Percentiles rank a stretch among this genome's conserved stretches.
Conservation (phyloP, 2,797 vertebrate genomes). For the Cuculus canorus region DNA sequence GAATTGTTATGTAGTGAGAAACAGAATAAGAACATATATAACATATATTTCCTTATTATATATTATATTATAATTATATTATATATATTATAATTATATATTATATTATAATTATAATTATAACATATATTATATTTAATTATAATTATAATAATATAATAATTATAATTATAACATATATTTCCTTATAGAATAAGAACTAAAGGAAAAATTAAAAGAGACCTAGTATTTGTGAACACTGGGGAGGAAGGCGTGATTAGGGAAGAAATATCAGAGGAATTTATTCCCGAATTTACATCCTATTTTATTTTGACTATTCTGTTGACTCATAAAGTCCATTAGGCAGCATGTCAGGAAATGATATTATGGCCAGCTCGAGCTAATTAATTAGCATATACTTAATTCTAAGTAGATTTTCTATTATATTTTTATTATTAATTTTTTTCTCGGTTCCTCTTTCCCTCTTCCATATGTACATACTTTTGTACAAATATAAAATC, state of each 20-base stretch:
- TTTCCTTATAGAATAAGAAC: too few relatives aligned
- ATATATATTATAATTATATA: too few relatives aligned
- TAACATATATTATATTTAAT: too few relatives aligned
- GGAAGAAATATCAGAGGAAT: too few relatives aligned
- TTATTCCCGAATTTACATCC: too few relatives aligned
- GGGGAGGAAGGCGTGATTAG: fast-evolving
- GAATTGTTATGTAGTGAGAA: neutral
- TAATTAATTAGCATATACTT: neutral
- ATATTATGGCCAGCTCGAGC: neutral
- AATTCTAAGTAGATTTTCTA: neutral
- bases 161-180: too few relatives aligned
- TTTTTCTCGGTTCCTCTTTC: neutral
- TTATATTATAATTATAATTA: too few relatives aligned
- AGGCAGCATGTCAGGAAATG: neutral
- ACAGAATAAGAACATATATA: neutral
- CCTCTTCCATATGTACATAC: neutral
- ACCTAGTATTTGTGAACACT: neutral
- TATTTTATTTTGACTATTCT: neutral
- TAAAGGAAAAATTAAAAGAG: neutral
- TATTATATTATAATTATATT: too few relatives aligned
- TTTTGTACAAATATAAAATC: neutral
- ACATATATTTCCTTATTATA: too few relatives aligned
- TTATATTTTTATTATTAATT: too few relatives aligned
- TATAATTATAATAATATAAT: too few relatives aligned
- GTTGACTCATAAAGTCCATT: neutral